Evolutionary conservation across 30 jellyfish, hydroid and myxozoan genomes (phyloP), one percentile per base, ranked within the genome.

Genomic region (Clytia hemisphaerica): DNA sequence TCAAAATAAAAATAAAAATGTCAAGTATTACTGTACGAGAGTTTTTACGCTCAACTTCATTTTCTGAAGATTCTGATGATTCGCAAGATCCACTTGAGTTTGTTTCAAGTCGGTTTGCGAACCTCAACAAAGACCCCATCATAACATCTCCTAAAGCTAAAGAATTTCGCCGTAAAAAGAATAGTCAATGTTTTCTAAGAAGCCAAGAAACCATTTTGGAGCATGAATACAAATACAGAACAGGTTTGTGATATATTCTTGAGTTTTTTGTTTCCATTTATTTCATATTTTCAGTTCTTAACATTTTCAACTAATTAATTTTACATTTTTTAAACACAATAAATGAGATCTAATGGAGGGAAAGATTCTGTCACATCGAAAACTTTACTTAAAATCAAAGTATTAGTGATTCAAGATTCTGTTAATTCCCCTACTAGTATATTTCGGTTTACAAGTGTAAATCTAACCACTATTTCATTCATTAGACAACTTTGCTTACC

Each of bases 401-500:
- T 42, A 0, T 42, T 42, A 12, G 14, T 42, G 54, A 42, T 21
- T 12, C 19, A n/a, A n/a, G n/a, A n/a, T n/a, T n/a, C n/a, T n/a
- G n/a, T 42, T 10, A 42, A 42, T 42, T 19, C 16, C 30, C 4
- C 30, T 58, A 5, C n/a, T n/a, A n/a, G n/a, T n/a, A n/a, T n/a
- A n/a, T n/a, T n/a, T n/a, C n/a, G n/a, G n/a, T n/a, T n/a, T n/a
- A n/a, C n/a, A n/a, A n/a, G n/a, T n/a, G n/a, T n/a, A n/a, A n/a
- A n/a, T n/a, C n/a, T n/a, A n/a, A n/a, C n/a, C n/a, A n/a, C 4
- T 49, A 29, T 12, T 14, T 0, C 19, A 6, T 60, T 58, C 37
- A 28, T 3, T 76, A 89, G 98, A 89, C 66, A 92, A 88, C 32
- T 82, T 93, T 71, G 92, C 92, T 16, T 89, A 89, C 44, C 98